Conservation (phyloP, 2,888 invertebrate genomes). For the Pyrochroa serraticornis region DNA sequence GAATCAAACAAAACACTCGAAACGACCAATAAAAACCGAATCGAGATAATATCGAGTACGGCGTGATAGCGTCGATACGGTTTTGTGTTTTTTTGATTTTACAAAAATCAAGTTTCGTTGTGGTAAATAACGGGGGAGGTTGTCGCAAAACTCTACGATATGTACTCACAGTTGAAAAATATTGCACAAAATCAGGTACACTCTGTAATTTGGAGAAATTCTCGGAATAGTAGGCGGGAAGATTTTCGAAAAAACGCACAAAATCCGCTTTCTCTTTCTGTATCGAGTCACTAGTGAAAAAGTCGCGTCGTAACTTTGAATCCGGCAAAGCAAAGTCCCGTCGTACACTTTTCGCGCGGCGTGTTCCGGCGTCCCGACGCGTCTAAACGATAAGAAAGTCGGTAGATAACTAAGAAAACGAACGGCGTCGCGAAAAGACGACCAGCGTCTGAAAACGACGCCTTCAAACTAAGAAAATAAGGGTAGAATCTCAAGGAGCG, state of each 20-base stretch:
- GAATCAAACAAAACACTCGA: background rate
- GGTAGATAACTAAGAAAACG: conserved; percentile 59
- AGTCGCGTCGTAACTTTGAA: background rate
- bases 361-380: conserved; percentile 51
- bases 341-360: conserved; percentile 6
- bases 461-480: conserved; percentile 59
- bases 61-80: too few species aligned
- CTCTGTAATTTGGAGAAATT: background rate
- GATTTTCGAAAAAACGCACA: too few species aligned
- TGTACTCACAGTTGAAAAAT: conserved; percentile 18
- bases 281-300: too few species aligned
- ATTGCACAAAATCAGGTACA: conserved; percentile 14
- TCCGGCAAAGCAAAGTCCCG: conserved; percentile 3
- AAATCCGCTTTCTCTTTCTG: too few species aligned
- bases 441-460: conserved; percentile 58
- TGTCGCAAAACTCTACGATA: background rate
- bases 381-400: conserved; percentile 59
- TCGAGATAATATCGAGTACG: background rate
- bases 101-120: too few species aligned
- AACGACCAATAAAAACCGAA: conserved; percentile 1
- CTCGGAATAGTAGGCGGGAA: too few species aligned
- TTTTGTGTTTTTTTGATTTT: too few species aligned
- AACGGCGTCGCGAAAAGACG: conserved; percentile 59
- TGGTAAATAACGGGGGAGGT: too few species aligned
- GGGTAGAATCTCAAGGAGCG: conserved; percentile 48